A percentile compares a stretch with the other conserved stretches of the same genome.
These are phyloP conservation scores for Plestiodon gilberti DNA, from an alignment of 2,113 vertebrate species.

Conservation along the genomic window DNA sequence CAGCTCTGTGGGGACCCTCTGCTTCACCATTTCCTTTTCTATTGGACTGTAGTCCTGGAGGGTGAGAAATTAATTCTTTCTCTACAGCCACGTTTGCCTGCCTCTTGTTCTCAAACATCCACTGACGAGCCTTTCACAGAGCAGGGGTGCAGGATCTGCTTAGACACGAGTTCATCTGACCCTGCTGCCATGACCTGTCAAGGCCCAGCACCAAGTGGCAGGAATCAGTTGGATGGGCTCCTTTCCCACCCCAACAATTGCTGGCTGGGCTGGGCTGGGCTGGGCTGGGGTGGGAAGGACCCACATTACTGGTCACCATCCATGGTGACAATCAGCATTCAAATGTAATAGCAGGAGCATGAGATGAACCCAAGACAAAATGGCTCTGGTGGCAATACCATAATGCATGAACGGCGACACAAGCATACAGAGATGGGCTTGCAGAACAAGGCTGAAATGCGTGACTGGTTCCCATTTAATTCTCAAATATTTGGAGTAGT, in stretches of 20 bases:
- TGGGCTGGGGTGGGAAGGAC: background rate
- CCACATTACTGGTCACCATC: background rate
- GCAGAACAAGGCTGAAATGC: too few species aligned
- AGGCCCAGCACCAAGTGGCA: background rate
- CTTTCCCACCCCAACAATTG: background rate
- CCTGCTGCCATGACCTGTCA: background rate
- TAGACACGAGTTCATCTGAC: background rate
- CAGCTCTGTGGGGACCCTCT: constrained; percentile 48
- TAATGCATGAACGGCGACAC: too few species aligned
- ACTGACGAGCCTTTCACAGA: background rate
- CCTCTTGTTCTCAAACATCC: background rate
- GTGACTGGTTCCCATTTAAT: too few species aligned
- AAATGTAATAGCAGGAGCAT: too few species aligned
- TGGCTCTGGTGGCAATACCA: too few species aligned
- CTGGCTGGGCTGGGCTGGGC: background rate
- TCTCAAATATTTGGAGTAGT: too few species aligned
- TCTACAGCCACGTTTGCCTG: background rate
- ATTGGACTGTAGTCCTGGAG: constrained; percentile 60
- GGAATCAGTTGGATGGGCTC: too few species aligned
- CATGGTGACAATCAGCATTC: too few species aligned
- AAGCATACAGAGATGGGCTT: too few species aligned
- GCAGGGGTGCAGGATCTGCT: too few species aligned
- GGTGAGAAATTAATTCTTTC: background rate
- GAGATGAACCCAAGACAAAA: too few species aligned
- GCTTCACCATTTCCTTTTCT: constrained; percentile 58